Evolutionary conservation across 2,113 vertebrate genomes (phyloP).

Genomic region (Pangasianodon hypophthalmus): DNA sequence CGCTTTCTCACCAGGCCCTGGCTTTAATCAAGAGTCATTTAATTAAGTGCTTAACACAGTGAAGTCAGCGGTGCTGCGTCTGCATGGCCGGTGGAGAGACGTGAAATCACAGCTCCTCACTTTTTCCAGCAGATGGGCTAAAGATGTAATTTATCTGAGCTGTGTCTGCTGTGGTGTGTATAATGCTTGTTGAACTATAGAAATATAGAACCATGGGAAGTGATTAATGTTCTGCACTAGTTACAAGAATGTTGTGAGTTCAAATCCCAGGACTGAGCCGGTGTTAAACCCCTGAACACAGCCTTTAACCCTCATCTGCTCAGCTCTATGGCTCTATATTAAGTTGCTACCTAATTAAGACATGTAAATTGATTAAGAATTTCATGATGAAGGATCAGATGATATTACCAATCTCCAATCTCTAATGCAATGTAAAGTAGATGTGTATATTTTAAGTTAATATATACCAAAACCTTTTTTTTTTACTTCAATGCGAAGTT

Average conservation of each 20-base stretch:
- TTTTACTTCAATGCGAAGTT: background rate
- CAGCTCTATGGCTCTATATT: background rate
- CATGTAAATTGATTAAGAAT: background rate
- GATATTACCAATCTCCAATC: background rate
- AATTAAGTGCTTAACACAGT: slow-evolving; percentile 55
- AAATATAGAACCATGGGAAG: background rate
- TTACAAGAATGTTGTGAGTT: background rate
- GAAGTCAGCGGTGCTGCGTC: slow-evolving; percentile 47
- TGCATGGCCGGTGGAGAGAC: slow-evolving; percentile 12
- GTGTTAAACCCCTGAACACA: background rate
- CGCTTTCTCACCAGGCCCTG: slow-evolving; percentile 52
- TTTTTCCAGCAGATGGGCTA: slow-evolving; percentile 27
- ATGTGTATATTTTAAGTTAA: background rate
- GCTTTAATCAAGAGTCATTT: slow-evolving; percentile 63
- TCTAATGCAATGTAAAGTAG: background rate
- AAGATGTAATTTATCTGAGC: slow-evolving; percentile 29
- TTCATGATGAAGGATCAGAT: background rate
- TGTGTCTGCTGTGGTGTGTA: background rate
- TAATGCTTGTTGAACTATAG: background rate
- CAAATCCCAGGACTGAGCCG: background rate
- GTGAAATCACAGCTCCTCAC: background rate
- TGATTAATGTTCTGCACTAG: background rate
- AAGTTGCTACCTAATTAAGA: background rate
- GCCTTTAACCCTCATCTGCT: background rate
- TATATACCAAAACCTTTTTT: background rate